Percentiles rank a stretch among this genome's conserved stretches.
Evolutionary conservation across 2,888 invertebrate genomes (phyloP).

Genomic region (Hecatera dysodea): DNA sequence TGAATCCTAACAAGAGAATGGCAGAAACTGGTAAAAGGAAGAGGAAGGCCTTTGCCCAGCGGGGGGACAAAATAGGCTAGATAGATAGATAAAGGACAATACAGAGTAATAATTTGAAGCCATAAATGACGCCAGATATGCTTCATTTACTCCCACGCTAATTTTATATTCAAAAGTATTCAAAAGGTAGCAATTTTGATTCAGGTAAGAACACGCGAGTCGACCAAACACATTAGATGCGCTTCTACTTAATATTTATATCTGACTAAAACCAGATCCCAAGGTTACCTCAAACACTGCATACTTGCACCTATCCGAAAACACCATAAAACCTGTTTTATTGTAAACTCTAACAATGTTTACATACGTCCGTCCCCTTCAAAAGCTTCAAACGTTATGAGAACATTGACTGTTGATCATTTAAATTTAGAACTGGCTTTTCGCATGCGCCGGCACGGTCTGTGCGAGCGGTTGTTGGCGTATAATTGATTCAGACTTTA

Average conservation of each 20-base stretch:
- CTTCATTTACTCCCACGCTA: background rate
- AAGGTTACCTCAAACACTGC: slow-evolving; percentile 37
- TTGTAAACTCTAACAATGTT: slow-evolving; percentile 47
- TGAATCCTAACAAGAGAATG: no score
- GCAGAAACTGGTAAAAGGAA: no score
- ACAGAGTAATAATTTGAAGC: background rate
- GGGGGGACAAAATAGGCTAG: no score
- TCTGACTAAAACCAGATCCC: slow-evolving; percentile 25
- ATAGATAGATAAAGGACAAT: no score
- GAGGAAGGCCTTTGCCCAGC: no score
- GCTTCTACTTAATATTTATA: slow-evolving; percentile 9
- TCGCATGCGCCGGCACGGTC: slow-evolving; percentile 45
- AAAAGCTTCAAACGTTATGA: slow-evolving; percentile 47
- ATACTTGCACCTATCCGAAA: slow-evolving; percentile 25
- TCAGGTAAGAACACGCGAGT: background rate
- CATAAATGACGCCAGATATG: background rate
- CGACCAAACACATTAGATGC: background rate
- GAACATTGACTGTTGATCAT: slow-evolving; percentile 62
- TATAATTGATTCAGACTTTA: slow-evolving; percentile 11
- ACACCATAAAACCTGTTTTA: slow-evolving; percentile 45
- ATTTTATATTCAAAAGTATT: background rate
- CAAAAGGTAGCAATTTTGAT: background rate
- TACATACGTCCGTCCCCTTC: slow-evolving; percentile 53
- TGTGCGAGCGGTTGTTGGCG: slow-evolving; percentile 18
- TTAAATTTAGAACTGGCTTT: slow-evolving; percentile 66